Conservation (phyloP, 2,797 vertebrate species). For the Glyptemys insculpta region DNA sequence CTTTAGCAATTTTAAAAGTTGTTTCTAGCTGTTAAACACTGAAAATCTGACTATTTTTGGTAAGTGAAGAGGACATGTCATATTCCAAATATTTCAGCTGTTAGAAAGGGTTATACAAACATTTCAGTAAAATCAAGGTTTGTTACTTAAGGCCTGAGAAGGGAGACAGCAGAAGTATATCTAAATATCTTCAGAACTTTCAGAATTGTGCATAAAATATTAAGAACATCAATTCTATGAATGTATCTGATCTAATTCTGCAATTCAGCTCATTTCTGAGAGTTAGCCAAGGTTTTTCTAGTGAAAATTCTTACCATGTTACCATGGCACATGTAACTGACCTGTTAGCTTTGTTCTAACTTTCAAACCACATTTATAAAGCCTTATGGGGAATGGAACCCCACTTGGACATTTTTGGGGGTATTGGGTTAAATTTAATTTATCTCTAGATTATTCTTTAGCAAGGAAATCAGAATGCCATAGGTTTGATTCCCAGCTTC, state of each 20-base stretch:
- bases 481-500: background rate
- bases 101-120: background rate
- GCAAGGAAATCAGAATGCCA: background rate
- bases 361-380: background rate
- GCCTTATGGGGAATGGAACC: background rate
- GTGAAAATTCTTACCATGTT: background rate
- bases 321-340: background rate
- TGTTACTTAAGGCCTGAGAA: background rate
- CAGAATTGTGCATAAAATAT: background rate
- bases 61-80: background rate
- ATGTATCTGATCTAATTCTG: constrained; percentile 9
- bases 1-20: background rate
- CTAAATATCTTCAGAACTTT: constrained; percentile 1
- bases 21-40: background rate
- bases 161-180: background rate
- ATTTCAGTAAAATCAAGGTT: background rate
- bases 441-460: background rate
- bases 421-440: background rate
- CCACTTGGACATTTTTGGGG: background rate
- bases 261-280: constrained; percentile 29
- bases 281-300: constrained; percentile 17
- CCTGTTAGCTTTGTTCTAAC: background rate
- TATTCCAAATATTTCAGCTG: background rate
- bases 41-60: background rate
- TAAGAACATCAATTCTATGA: constrained; percentile 21